A percentile compares a stretch with the other conserved stretches of the same genome.
These are phyloP conservation scores for Varanus salvator DNA, from an alignment of 2,113 vertebrate species.

Conservation along the genomic window DNA sequence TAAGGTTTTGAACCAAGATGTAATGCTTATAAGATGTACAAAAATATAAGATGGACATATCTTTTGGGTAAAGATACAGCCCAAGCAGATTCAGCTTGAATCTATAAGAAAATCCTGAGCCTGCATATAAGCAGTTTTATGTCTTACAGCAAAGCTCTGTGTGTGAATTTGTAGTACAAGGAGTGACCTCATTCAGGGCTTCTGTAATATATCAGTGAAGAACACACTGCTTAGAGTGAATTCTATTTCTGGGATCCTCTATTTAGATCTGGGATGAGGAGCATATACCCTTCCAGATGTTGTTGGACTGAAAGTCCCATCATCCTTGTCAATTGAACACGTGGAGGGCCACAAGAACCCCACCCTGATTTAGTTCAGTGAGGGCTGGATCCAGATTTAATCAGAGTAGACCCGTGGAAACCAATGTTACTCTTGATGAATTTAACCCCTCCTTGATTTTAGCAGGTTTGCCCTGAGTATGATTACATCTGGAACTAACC, in stretches of 20 bases:
- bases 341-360: no score
- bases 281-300: no score
- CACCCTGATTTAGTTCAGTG: no score
- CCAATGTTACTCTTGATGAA: no score
- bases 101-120: neutral
- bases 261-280: neutral
- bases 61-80: neutral
- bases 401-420: no score
- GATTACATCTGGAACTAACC: no score
- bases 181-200: neutral
- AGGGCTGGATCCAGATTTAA: no score
- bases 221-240: neutral
- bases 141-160: neutral
- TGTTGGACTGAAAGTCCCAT: no score
- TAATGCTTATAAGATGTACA: constrained; percentile 66
- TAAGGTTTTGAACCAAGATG: constrained; percentile 48
- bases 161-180: neutral
- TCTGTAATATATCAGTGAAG: neutral
- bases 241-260: neutral
- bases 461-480: no score
- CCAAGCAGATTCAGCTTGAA: neutral
- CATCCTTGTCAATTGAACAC: no score
- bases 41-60: constrained; percentile 70
- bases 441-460: no score
- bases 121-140: neutral